Evolutionary conservation across 2,113 vertebrate genomes (phyloP), one percentile per base, ranked within the genome.

Genomic region (Ctenodactylus gundi): DNA sequence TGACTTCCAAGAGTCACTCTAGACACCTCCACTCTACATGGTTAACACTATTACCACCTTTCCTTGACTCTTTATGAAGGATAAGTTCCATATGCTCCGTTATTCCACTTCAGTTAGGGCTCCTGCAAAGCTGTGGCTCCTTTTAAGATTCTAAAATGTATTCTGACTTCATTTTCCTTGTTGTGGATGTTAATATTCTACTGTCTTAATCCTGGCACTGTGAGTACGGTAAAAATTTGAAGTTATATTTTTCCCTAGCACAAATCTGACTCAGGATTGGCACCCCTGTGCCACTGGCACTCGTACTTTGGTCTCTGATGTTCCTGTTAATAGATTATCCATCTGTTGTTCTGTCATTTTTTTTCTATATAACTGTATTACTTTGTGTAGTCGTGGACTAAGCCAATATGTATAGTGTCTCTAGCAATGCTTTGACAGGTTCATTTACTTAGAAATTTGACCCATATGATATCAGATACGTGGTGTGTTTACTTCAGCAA

Each of bases 261-360:
- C 51, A 58, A 31, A 3, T 80, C 75, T 78, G 67, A 62, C 78
- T 88, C 39, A 83, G 92, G 78, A 49, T 27, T 57, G 62, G 75
- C 80, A 96, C 8, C 62, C 46, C 14, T 0, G 15, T 0, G 4
- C 31, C 88, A 12, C 10, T 86, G 83, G 7, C 73, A 67, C 15
- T 27, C 3, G 20, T 14, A 39, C 67, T 94, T 55, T 70, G 29
- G 68, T 53, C 96, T 96, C 92, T 92, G 85, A 77, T 31, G 34
- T 46, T 88, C 67, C 85, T 17, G 17, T 36, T 97, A 95, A 92
- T 95, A 97, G 93, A 88, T 95, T 96, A 97, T 94, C 93, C 83
- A 80, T 88, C 82, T 95, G 93, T 49, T 91, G 70, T 90, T 84
- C 92, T 88, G 44, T 85, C 95, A 92, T 84, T 97, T 85, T 93